Percentiles rank a stretch among this genome's conserved stretches.
These are phyloP conservation scores for Sakesphorus luctuosus DNA, from an alignment of 2,113 vertebrate genomes.

Conservation along the genomic window DNA sequence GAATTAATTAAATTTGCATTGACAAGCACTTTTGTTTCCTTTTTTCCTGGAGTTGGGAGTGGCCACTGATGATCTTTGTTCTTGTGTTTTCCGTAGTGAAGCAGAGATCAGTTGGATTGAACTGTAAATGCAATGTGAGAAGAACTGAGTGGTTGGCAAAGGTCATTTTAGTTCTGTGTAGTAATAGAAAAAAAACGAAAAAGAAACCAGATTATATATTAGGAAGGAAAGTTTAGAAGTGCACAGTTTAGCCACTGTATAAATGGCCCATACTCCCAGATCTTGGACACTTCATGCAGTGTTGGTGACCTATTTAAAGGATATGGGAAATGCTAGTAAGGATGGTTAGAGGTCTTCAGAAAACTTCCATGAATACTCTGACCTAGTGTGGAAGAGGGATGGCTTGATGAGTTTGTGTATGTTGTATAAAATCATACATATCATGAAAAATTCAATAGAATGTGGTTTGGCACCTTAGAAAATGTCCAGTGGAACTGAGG, in stretches of 20 bases:
- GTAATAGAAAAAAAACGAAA: neutral
- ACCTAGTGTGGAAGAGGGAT: neutral
- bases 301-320: neutral
- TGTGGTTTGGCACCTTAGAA: neutral
- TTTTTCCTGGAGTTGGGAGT: constrained; percentile 16
- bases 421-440: neutral
- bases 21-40: neutral
- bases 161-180: neutral
- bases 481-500: neutral
- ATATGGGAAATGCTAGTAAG: neutral
- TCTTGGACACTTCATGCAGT: neutral
- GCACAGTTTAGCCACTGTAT: neutral
- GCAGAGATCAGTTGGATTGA: neutral
- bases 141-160: neutral
- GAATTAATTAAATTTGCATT: neutral
- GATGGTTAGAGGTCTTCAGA: neutral
- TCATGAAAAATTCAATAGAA: neutral
- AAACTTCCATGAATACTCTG: neutral
- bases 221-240: neutral
- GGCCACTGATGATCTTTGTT: constrained; percentile 34
- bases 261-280: neutral
- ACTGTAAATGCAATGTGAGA: neutral
- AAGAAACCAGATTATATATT: neutral
- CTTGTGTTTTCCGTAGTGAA: neutral
- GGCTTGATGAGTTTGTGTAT: neutral